Conservation (phyloP, 2,797 vertebrate species). For the Pseudotriccus pelzelni region DNA sequence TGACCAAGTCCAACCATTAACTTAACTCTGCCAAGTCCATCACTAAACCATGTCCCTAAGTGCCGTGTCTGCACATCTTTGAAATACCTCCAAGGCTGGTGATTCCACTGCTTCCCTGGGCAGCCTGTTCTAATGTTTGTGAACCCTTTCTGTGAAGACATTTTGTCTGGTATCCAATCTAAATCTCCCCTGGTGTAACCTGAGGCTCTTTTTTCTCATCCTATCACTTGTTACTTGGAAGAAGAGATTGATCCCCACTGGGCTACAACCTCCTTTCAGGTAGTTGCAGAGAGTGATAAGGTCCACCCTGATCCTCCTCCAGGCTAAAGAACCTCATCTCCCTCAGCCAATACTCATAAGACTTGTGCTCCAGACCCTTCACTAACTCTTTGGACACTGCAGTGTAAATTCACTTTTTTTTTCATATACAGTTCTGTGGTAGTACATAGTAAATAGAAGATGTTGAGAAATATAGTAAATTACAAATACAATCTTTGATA, state of each 20-base stretch:
- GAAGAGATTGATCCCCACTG: not conserved
- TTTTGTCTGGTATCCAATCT: not conserved
- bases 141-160: not conserved
- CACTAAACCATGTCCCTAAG: not conserved
- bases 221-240: not conserved
- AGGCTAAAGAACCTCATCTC: not conserved
- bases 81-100: not conserved
- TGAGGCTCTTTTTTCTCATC: not conserved
- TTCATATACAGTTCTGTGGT: not conserved
- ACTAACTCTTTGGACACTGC: not conserved
- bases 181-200: not conserved
- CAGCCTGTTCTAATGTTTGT: not conserved
- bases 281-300: not conserved
- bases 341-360: not conserved
- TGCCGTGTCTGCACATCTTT: rapidly evolving
- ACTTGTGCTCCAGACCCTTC: not conserved
- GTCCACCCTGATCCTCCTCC: not conserved
- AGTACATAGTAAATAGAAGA: not conserved
- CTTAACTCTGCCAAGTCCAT: rapidly evolving
- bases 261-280: not conserved
- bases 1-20: not conserved
- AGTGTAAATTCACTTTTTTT: not conserved
- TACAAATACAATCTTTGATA: not conserved
- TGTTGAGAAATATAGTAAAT: not conserved
- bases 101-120: not conserved